A percentile compares a stretch with the other conserved stretches of the same genome.
Evolutionary conservation across 2,113 vertebrate genomes (phyloP).

Genomic region (Cervus canadensis): DNA sequence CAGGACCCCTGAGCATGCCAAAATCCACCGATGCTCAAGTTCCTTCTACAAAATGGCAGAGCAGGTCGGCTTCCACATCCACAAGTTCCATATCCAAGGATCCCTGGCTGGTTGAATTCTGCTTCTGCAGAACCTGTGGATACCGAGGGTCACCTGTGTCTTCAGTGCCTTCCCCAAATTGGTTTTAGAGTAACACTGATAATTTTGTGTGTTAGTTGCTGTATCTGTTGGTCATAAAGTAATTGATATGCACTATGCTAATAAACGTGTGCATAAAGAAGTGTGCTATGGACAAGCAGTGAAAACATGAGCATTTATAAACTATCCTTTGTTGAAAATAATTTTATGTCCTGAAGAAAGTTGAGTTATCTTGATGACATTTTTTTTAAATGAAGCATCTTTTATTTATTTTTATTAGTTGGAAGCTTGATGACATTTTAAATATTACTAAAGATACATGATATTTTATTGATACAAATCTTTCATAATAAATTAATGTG

Average conservation of each 20-base stretch:
- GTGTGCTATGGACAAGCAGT: not conserved
- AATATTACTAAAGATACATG: constrained; percentile 18
- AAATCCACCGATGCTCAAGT: not conserved
- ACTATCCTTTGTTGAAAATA: not conserved
- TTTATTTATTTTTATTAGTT: no score
- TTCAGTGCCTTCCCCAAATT: not conserved
- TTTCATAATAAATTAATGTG: not conserved
- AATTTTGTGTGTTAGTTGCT: not conserved
- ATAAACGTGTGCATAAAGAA: not conserved
- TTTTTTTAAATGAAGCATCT: not conserved
- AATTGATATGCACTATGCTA: not conserved
- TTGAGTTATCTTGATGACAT: not conserved
- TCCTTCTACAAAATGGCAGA: not conserved
- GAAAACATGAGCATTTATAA: not conserved
- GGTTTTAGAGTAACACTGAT: not conserved
- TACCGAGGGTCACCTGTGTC: not conserved
- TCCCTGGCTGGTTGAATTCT: not conserved
- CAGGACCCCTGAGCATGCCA: not conserved
- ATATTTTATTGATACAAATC: not conserved
- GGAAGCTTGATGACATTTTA: not conserved
- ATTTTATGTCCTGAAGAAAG: not conserved
- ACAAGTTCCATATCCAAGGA: not conserved
- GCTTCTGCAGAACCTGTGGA: not conserved
- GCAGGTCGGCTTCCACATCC: not conserved
- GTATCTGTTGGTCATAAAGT: not conserved